These are phyloP conservation scores for Omphaloscelis lunosa DNA, from an alignment of 2,888 invertebrate genomes.

Conservation along the genomic window DNA sequence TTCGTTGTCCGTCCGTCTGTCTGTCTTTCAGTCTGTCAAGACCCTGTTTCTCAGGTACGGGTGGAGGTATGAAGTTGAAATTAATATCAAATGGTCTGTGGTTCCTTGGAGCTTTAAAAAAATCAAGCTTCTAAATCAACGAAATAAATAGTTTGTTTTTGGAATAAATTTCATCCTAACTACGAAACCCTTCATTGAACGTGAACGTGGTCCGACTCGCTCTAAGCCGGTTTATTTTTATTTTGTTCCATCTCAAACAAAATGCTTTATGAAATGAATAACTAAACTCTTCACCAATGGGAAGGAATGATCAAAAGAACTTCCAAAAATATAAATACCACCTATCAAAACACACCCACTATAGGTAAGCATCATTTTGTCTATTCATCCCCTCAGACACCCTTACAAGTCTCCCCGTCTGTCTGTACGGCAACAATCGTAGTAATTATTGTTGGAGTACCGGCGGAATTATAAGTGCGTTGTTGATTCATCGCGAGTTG, in stretches of 20 bases:
- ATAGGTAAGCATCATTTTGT: conserved; percentile 44
- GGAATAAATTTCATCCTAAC: no score
- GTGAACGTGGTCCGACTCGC: no score
- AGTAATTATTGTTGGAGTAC: conserved; percentile 63
- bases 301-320: background rate
- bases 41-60: no score
- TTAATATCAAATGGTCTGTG: no score
- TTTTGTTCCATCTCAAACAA: background rate
- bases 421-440: conserved; percentile 61
- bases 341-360: conserved; percentile 1
- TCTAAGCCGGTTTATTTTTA: no score
- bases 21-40: no score
- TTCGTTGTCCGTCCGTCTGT: no score
- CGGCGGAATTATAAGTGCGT: conserved; percentile 59
- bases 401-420: conserved; percentile 52
- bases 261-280: background rate
- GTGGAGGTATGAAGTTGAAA: no score
- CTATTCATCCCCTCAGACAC: conserved; percentile 57
- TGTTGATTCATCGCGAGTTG: conserved; percentile 53
- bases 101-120: no score
- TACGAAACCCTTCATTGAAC: no score
- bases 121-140: no score
- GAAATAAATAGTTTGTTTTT: no score
- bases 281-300: background rate
- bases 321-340: background rate